Evolutionary conservation across 2,888 invertebrate species (phyloP).

Genomic region (Geotrupes spiniger): DNA sequence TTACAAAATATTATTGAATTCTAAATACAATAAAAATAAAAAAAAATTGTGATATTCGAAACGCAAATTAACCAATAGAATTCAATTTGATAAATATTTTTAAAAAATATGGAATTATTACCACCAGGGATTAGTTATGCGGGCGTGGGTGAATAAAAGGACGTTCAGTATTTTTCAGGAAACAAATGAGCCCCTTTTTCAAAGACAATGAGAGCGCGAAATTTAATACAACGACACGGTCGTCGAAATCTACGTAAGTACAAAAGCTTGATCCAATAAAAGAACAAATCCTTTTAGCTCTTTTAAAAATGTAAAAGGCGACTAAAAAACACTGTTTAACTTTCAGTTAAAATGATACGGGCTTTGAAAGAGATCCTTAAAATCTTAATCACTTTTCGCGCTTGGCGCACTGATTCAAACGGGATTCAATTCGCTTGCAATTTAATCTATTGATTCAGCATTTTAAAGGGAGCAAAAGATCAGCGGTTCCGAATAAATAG

Average conservation of each 20-base stretch:
- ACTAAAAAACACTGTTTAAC: slow-evolving; percentile 47
- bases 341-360: slow-evolving; percentile 46
- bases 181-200: slow-evolving; percentile 12
- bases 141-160: neutral
- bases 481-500: slow-evolving; percentile 47
- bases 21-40: neutral
- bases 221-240: slow-evolving; percentile 42
- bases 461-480: slow-evolving; percentile 49
- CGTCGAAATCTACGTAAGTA: slow-evolving; percentile 39
- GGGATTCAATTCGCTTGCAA: slow-evolving; percentile 42
- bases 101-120: too few relatives aligned
- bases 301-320: slow-evolving; percentile 46
- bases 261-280: slow-evolving; percentile 44
- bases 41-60: neutral
- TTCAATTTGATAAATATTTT: too few relatives aligned
- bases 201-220: slow-evolving; percentile 32
- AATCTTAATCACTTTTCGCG: slow-evolving; percentile 50
- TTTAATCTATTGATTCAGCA: slow-evolving; percentile 49
- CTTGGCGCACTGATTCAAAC: slow-evolving; percentile 42
- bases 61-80: too few relatives aligned
- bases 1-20: neutral
- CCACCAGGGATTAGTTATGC: too few relatives aligned
- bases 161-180: neutral
- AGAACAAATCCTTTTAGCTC: slow-evolving; percentile 45
- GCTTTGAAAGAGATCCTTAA: slow-evolving; percentile 41